Conservation (phyloP, 2,113 vertebrate genomes). For the Edolisoma coerulescens region DNA sequence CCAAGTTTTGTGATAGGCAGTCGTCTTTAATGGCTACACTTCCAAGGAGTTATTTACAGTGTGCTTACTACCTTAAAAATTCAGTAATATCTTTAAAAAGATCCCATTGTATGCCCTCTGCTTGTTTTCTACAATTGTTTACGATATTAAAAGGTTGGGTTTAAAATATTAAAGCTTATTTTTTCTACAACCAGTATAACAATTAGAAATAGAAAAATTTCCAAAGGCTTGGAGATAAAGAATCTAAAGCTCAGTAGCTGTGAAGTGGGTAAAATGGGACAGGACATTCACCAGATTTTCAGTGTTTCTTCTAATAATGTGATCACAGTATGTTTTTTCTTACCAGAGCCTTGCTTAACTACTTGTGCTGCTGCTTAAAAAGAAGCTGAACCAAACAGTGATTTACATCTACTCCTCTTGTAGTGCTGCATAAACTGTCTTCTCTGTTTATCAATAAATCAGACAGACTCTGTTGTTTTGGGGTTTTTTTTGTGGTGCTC, state of each 20-base stretch:
- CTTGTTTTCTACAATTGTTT: background rate
- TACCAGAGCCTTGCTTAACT: background rate
- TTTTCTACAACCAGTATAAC: background rate
- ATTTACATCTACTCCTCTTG: background rate
- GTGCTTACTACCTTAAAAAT: background rate
- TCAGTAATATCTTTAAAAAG: background rate
- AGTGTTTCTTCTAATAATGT: background rate
- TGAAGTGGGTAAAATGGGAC: background rate
- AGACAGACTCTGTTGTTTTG: background rate
- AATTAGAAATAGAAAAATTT: background rate
- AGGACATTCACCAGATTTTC: background rate
- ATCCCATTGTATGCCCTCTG: background rate
- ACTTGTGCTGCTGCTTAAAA: background rate
- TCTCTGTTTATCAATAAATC: background rate
- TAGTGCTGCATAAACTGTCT: background rate
- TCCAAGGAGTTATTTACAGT: background rate
- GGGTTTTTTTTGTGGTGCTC: background rate
- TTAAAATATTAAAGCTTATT: background rate
- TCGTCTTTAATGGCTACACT: background rate
- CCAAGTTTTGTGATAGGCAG: background rate
- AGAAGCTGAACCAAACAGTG: background rate
- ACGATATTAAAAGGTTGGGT: background rate
- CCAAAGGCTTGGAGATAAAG: background rate
- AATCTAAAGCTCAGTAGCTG: background rate
- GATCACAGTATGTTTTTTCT: background rate